Evolutionary conservation across 2,113 vertebrate genomes (phyloP), one percentile per base, ranked within the genome.

Genomic region (Marcusenius ussheri): DNA sequence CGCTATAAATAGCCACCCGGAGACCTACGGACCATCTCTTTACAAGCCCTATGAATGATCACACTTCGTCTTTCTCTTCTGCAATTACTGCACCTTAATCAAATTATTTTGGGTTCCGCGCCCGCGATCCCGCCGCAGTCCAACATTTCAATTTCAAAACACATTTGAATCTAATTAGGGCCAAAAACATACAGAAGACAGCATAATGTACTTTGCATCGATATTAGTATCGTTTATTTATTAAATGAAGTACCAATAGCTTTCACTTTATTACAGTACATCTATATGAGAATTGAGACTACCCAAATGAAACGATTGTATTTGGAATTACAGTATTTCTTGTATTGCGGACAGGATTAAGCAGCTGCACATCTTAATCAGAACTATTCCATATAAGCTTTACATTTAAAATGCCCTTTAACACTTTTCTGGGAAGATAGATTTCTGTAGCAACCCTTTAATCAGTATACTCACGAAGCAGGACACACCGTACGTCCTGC

Each of bases 1-100:
- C 88, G 66, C 66, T 89, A 89, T 89, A 89, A 89, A 77, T 89
- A 88, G 58, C 50, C 31, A 53, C 1, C 53, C 17, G 31, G 21
- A 46, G 53, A 74, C 5, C 62, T 45, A 13, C 62, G 58, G 58
- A 17, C 19, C 27, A 0, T 74, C 62, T 50, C 46, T 46, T 35
- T 13, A 51, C 24, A 13, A 77, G 45, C 27, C 45, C 4, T n/a
- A 49, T 50, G 46, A 47, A 70, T 70, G 42, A 31, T 70, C 9
- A 70, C 62, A 31, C 10, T 27, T 27, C 62, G n/a, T 4, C 62
- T 4, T 70, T 4, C 62, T 70, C 27, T 66, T 66, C 24, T 27
- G 62, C 62, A 70, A 5, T 10, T 70, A 62, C 56, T 9, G 62
- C 62, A 70, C n/a, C 10, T 70, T 70, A 4, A 70, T 31, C 62